phyloP scores from a whole-genome alignment of 2,888 invertebrate genomes.

The Drosophila stalkeri region DNA sequence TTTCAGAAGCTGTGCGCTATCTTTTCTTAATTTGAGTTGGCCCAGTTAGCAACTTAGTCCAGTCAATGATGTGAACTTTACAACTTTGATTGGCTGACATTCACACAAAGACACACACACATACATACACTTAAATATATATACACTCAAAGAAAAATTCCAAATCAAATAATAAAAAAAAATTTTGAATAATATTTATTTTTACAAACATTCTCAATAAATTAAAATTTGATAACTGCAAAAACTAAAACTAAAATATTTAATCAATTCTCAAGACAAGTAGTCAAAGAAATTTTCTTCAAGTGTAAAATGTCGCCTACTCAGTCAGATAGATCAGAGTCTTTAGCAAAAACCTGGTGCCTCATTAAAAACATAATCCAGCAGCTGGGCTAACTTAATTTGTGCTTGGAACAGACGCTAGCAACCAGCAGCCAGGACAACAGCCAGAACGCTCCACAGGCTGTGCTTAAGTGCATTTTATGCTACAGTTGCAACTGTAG shows the following conservation, averaged over 20 bases:
- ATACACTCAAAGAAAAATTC: neutral
- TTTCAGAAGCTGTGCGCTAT: conserved; percentile 50
- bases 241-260: neutral
- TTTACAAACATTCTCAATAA: neutral
- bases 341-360: conserved; percentile 4
- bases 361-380: conserved; percentile 40
- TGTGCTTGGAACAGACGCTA: conserved; percentile 10
- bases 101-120: neutral
- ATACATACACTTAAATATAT: conserved; percentile 5
- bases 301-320: neutral
- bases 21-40: conserved; percentile 72
- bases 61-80: conserved; percentile 77
- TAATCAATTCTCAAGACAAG: neutral
- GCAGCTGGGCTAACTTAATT: conserved; percentile 30
- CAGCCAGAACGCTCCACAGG: neutral
- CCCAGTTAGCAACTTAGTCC: conserved; percentile 57
- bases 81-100: conserved; percentile 72
- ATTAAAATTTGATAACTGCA: neutral
- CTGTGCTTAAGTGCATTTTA: conserved; percentile 30
- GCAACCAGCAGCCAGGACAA: conserved; percentile 21
- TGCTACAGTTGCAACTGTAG: conserved; percentile 26
- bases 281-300: neutral
- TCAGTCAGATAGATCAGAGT: conserved; percentile 1
- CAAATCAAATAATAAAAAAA: neutral
- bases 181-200: neutral